These are phyloP conservation scores for Tipula lateralis DNA, from an alignment of 2,888 invertebrate species.

Conservation along the genomic window DNA sequence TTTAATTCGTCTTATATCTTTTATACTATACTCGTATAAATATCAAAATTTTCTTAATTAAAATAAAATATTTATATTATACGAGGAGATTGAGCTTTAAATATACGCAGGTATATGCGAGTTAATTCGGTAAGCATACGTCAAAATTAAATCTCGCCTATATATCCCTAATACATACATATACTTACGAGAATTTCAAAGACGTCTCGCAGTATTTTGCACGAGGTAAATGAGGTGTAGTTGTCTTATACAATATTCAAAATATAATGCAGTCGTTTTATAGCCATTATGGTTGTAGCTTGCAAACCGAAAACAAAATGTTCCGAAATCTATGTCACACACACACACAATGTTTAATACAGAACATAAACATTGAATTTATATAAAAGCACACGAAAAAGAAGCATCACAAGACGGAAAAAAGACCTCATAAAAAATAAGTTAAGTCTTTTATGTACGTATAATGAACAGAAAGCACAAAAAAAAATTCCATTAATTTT, in stretches of 20 bases:
- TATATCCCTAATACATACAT: too few species aligned
- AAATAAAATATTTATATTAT: too few species aligned
- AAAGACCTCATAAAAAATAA: background rate
- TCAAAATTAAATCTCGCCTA: background rate
- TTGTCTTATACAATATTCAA: too few species aligned
- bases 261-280: background rate
- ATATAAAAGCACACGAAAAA: background rate
- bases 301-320: background rate
- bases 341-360: background rate
- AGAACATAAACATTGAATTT: background rate
- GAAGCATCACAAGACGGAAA: background rate
- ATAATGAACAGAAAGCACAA: background rate
- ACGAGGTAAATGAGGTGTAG: background rate
- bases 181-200: too few species aligned
- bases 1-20: background rate
- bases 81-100: too few species aligned
- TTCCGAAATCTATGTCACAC: background rate
- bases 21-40: background rate
- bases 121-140: background rate
- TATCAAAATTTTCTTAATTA: background rate
- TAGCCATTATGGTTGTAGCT: background rate
- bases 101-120: background rate
- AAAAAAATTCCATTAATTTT: conserved; percentile 3
- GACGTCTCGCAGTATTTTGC: too few species aligned
- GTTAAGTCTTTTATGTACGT: conserved; percentile 1